Conservation (phyloP, 2,888 invertebrate genomes). For the Drosophila paranaensis region DNA sequence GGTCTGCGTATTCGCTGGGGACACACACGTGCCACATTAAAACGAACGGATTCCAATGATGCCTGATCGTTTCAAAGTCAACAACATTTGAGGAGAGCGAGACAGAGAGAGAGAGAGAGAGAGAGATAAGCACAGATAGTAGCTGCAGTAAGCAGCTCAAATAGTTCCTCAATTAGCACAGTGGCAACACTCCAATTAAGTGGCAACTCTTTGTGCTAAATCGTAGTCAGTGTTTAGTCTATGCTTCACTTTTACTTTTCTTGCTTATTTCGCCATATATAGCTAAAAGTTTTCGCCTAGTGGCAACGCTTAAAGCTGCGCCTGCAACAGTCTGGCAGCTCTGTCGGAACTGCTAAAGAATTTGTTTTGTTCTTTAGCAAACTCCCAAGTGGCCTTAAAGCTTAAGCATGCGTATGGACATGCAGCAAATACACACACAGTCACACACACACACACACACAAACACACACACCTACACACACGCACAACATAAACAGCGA, state of each 20-base stretch:
- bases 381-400: conserved; percentile 23
- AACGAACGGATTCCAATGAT: conserved; percentile 12
- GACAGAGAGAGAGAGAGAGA: neutral
- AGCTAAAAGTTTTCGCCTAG: no score
- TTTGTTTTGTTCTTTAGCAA: conserved; percentile 4
- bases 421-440: neutral
- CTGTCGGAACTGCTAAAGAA: conserved; percentile 3
- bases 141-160: neutral
- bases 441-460: neutral
- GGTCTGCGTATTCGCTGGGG: conserved; percentile 42
- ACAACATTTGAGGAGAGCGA: neutral
- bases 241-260: neutral
- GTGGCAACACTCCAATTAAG: no score
- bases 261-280: neutral
- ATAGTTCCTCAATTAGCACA: no score
- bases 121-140: neutral
- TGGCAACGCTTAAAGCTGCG: neutral
- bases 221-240: neutral
- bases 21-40: conserved; percentile 64
- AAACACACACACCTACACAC: conserved; percentile 5
- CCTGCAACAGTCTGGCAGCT: conserved; percentile 13
- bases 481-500: conserved; percentile 9
- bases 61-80: conserved; percentile 23
- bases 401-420: conserved; percentile 27
- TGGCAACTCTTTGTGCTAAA: no score